Base-by-base conservation (phyloP, 2,888 invertebrate species). In the Sminthurinus aureus region DNA sequence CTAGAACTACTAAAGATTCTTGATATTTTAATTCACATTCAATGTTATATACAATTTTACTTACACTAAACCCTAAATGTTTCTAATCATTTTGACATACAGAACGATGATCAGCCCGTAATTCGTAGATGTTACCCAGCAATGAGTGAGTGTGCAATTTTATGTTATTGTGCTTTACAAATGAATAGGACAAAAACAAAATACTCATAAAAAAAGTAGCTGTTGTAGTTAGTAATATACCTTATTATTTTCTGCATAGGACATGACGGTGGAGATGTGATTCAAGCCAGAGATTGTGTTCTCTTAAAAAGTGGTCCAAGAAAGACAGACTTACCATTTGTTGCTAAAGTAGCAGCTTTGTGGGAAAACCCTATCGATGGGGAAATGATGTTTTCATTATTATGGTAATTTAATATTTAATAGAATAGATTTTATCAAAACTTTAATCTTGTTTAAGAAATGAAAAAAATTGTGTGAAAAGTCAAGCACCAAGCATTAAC, bases 331-430 rank as follows among this genome's bases (percentile, higher is more conserved):
- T 93, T 97, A 88, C 98, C 98, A 38, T 98, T 95, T 91, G 96
- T 98, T 81, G 98, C 98, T 79, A 95, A 98, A 91, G 95, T 98
- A 86, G 96, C 96, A 81, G 95, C 96, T 84, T 93, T 98, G 58
- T 98, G 98, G 97, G 97, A 69, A 20, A 69, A 69, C n/a, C 95
- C 96, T 3, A 95, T 95, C 82, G 96, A 96, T 91, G 97, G 98
- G 96, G 90, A 91, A 85, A 88, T 88, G 88, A 88, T 88, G 88
- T 88, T 87, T 83, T 87, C 88, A 50, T 86, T 88, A 51, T 83
- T 88, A 38, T 88, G 88, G 88, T 88, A 85, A 83, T 38, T 38
- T 38, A 38, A 38, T 38, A 38, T n/a, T n/a, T 38, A 38, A 38
- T 38, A 38, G 38, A 38, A 38, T 6, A 38, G 6, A n/a, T n/a